Conservation (phyloP, 2,888 invertebrate genomes). For the Dromius quadrimaculatus region DNA sequence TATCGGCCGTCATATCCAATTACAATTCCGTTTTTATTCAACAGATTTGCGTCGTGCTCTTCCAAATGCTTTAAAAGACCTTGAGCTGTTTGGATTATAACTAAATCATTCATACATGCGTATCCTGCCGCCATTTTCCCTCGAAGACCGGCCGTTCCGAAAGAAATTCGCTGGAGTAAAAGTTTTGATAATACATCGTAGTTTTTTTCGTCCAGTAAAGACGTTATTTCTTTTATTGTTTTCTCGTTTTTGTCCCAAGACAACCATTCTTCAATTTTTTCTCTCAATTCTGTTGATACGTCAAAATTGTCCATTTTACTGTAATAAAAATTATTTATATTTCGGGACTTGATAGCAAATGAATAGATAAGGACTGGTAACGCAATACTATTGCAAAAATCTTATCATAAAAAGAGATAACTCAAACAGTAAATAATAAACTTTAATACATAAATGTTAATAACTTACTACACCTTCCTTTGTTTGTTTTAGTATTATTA, state of each 20-base stretch:
- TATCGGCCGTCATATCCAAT: conserved; percentile 94
- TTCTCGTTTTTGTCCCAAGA: conserved; percentile 80
- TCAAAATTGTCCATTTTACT: conserved; percentile 34
- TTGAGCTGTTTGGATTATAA: conserved; percentile 94
- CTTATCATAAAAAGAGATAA: conserved; percentile 25
- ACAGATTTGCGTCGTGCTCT: conserved; percentile 70
- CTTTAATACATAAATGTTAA: conserved; percentile 9
- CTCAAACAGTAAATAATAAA: conserved; percentile 21
- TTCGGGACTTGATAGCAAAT: conserved; percentile 2
- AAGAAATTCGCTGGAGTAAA: conserved; percentile 80
- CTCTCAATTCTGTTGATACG: conserved; percentile 68
- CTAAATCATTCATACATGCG: conserved; percentile 94
- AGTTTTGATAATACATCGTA: conserved; percentile 73
- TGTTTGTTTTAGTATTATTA: conserved; percentile 16
- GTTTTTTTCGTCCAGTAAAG: conserved; percentile 70
- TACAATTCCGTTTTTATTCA: conserved; percentile 79
- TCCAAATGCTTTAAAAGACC: conserved; percentile 85
- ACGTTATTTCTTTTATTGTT: conserved; percentile 74
- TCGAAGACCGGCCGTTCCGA: conserved; percentile 95
- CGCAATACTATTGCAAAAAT: conserved; percentile 18
- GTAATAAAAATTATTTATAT: conserved; percentile 13
- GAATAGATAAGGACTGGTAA: conserved; percentile 17
- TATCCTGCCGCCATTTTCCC: conserved; percentile 95
- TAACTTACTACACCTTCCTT: neutral
- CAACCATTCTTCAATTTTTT: conserved; percentile 79